Evolutionary conservation across 2,113 vertebrate species (phyloP).

Genomic region (Stictonetta naevosa): DNA sequence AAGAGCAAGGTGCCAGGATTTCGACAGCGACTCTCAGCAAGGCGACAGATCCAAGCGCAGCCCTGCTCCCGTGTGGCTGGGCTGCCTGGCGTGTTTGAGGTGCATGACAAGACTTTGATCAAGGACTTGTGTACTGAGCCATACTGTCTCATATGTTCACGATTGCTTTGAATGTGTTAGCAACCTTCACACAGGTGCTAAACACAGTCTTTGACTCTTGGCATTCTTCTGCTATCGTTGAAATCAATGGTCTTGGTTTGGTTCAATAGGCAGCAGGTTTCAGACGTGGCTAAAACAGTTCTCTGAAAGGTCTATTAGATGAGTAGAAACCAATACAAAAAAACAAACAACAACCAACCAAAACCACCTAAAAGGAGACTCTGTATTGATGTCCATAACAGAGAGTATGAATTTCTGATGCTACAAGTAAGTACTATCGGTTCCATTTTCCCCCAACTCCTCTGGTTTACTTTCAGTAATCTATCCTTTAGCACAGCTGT

Average conservation of each 20-base stretch:
- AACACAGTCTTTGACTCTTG: neutral
- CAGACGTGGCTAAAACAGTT: neutral
- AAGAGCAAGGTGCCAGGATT: fast-evolving
- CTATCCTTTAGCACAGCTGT: neutral
- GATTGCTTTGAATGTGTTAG: neutral
- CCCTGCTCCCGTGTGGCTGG: neutral
- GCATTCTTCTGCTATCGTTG: neutral
- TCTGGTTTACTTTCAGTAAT: neutral
- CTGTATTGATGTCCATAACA: neutral
- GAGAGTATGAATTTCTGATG: neutral
- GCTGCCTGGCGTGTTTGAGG: neutral
- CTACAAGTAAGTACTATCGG: neutral
- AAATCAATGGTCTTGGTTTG: neutral
- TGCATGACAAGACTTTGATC: neutral
- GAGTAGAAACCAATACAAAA: neutral
- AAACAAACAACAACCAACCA: neutral
- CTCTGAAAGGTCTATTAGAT: neutral
- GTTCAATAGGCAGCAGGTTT: neutral
- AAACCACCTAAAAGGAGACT: neutral
- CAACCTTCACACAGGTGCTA: neutral
- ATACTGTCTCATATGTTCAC: neutral
- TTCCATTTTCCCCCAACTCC: fast-evolving
- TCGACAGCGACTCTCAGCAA: neutral
- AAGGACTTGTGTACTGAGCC: neutral
- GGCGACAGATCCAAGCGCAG: neutral